Evolutionary conservation across 2,113 vertebrate genomes (phyloP).

Genomic region (Percina caprodes): DNA sequence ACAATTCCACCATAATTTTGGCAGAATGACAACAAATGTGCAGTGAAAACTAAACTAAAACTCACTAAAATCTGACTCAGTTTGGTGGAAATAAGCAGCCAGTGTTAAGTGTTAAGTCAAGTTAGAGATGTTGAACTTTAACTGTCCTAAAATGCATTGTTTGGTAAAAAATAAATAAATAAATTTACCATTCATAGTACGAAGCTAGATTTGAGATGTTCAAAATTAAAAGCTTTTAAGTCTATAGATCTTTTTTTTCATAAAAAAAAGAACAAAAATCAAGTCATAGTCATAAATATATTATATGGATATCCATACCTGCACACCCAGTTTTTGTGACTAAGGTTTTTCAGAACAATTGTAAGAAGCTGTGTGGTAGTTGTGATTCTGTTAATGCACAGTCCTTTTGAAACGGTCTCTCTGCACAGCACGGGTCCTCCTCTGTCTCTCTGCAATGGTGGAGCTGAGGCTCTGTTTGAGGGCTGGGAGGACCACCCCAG

Average conservation of each 20-base stretch:
- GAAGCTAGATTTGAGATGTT: constrained; percentile 7
- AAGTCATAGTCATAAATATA: not conserved
- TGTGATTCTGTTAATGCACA: constrained; percentile 54
- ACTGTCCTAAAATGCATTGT: not conserved
- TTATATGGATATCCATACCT: not conserved
- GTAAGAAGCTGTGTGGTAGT: not conserved
- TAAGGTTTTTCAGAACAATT: not conserved
- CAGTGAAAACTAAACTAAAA: not conserved
- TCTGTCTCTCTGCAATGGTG: constrained; percentile 82
- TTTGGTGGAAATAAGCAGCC: constrained; percentile 6
- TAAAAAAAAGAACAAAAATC: not conserved
- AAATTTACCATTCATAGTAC: not conserved
- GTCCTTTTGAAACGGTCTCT: constrained; percentile 78
- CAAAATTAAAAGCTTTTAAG: not conserved
- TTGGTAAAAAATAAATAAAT: constrained; percentile 5
- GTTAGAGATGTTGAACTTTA: not conserved
- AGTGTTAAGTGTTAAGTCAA: not conserved
- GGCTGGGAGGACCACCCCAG: constrained; percentile 79
- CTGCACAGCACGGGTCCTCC: constrained; percentile 79
- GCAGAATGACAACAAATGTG: constrained; percentile 5
- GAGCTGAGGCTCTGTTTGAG: constrained; percentile 83
- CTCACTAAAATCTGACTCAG: not conserved
- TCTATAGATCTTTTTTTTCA: not conserved
- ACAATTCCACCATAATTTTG: not conserved
- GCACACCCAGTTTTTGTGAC: not conserved